Conservation (phyloP, 2,888 invertebrate genomes). For the Drosophila neotestacea region DNA sequence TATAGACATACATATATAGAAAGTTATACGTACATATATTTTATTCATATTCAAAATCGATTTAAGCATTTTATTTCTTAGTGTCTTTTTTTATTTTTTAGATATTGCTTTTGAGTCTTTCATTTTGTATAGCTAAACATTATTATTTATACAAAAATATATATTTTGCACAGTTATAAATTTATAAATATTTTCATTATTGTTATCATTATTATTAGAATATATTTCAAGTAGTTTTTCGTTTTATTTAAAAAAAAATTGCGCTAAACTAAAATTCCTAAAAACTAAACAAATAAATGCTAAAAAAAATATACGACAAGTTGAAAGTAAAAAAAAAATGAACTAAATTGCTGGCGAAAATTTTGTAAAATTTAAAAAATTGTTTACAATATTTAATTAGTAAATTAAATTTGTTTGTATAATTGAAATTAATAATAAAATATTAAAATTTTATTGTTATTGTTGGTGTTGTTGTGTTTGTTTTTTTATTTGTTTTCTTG, state of each 20-base stretch:
- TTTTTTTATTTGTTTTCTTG: slow-evolving; percentile 23
- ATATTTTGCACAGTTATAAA: slow-evolving; percentile 31
- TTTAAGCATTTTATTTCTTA: slow-evolving; percentile 25
- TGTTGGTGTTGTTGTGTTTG: slow-evolving; percentile 30
- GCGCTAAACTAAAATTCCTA: slow-evolving; percentile 71
- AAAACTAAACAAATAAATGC: slow-evolving; percentile 70
- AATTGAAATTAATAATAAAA: slow-evolving; percentile 35
- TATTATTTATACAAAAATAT: slow-evolving; percentile 43
- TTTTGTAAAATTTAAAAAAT: slow-evolving; percentile 52
- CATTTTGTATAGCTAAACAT: slow-evolving; percentile 52
- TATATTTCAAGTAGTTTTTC: slow-evolving; percentile 29
- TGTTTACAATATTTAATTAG: slow-evolving; percentile 15
- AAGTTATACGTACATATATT: slow-evolving; percentile 4
- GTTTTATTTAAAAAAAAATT: slow-evolving; percentile 67
- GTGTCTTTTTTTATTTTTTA: slow-evolving; percentile 25
- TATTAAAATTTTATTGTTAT: slow-evolving; percentile 30
- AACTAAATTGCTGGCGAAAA: slow-evolving; percentile 67
- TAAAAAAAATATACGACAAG: slow-evolving; percentile 68
- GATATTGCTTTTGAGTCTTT: slow-evolving; percentile 83
- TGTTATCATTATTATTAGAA: slow-evolving; percentile 25
- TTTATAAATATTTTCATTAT: slow-evolving; percentile 48
- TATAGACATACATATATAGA: slow-evolving; percentile 3
- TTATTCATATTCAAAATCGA: slow-evolving; percentile 19
- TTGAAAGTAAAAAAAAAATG: slow-evolving; percentile 48
- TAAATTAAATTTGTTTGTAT: slow-evolving; percentile 17